Percentiles rank a stretch among this genome's conserved stretches.
Evolutionary conservation across 2,113 vertebrate species (phyloP).

Genomic region (Pandion haliaetus): DNA sequence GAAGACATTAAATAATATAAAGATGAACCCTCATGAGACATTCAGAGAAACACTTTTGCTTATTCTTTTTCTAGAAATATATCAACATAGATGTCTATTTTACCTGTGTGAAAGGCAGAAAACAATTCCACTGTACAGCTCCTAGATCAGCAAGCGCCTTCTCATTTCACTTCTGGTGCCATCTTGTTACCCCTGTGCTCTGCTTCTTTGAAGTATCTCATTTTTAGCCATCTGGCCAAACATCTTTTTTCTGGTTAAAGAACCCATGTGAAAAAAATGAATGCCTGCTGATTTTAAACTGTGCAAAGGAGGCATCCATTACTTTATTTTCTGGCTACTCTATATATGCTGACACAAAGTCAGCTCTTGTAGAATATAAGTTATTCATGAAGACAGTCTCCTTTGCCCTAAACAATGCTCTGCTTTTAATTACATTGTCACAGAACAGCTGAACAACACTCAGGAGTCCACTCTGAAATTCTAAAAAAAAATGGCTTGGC

Average conservation of each 20-base stretch:
- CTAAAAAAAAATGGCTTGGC: background rate
- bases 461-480: background rate
- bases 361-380: background rate
- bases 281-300: background rate
- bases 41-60: background rate
- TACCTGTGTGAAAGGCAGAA: background rate
- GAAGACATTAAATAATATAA: background rate
- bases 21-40: background rate
- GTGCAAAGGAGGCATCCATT: background rate
- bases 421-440: conserved; percentile 17
- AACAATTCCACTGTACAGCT: background rate
- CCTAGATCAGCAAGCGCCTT: background rate
- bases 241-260: background rate
- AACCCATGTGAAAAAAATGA: background rate
- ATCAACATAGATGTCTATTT: background rate
- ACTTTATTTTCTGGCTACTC: background rate
- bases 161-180: background rate
- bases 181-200: background rate
- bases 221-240: background rate
- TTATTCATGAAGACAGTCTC: conserved; percentile 39
- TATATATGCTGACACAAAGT: background rate
- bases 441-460: conserved; percentile 13
- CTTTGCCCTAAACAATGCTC: conserved; percentile 43
- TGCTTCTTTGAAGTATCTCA: background rate
- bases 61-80: background rate